phyloP scores from a whole-genome alignment of 2,888 invertebrate genomes.

The Nineta flava region DNA sequence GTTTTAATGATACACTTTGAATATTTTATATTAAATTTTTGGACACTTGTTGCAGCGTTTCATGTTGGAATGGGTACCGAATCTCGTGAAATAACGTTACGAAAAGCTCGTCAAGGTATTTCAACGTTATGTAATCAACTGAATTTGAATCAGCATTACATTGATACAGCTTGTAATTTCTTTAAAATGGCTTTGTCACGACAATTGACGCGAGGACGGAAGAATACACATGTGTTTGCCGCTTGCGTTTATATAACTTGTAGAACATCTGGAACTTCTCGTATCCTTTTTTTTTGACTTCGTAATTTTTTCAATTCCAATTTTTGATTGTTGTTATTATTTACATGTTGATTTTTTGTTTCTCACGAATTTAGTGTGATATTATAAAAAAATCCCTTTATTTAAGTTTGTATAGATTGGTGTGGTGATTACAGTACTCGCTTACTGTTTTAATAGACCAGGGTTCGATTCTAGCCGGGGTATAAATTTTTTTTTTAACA shows the following conservation, averaged over 20 bases:
- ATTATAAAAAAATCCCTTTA: no score
- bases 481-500: no score
- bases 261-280: conserved; percentile 84
- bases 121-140: conserved; percentile 74
- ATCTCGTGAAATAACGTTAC: conserved; percentile 81
- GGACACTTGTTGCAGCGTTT: conserved; percentile 36
- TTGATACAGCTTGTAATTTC: conserved; percentile 86
- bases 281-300: conserved; percentile 47
- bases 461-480: no score
- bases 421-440: no score
- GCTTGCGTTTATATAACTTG: conserved; percentile 97
- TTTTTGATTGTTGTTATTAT: background rate
- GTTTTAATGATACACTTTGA: background rate
- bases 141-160: conserved; percentile 74
- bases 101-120: conserved; percentile 76
- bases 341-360: background rate
- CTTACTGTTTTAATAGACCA: no score
- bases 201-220: conserved; percentile 80
- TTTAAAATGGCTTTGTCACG: conserved; percentile 78
- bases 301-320: background rate
- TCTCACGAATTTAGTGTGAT: no score
- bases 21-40: background rate
- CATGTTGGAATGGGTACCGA: conserved; percentile 71
- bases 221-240: conserved; percentile 80
- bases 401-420: no score